Percentiles rank a stretch among this genome's conserved stretches.
Evolutionary conservation across 1,140 invertebrate genomes (phyloP).

Genomic region (Pogonomyrmex barbatus): DNA sequence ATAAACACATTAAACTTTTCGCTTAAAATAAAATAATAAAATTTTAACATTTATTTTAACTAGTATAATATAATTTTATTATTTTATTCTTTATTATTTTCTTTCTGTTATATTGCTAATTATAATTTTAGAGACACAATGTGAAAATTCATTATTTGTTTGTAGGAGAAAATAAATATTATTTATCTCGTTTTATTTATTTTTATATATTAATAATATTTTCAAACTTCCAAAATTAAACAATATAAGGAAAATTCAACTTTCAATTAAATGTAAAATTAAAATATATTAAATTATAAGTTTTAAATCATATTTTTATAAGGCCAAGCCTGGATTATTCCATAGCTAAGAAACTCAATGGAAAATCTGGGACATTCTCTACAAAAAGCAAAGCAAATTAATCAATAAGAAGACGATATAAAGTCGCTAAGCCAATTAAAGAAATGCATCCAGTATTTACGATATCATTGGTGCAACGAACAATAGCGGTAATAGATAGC

Average conservation of each 20-base stretch:
- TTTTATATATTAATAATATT: background rate
- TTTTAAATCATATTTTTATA: constrained; percentile 9
- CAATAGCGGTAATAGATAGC: constrained; percentile 46
- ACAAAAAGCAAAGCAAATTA: constrained; percentile 19
- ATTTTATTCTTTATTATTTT: background rate
- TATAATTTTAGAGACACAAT: background rate
- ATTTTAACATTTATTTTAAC: background rate
- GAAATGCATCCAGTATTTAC: constrained; percentile 41
- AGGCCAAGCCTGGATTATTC: background rate
- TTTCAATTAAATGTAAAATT: background rate
- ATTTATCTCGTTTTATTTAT: constrained; percentile 1
- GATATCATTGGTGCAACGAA: constrained; percentile 36
- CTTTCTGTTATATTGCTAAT: background rate
- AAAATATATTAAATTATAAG: constrained; percentile 1
- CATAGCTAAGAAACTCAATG: background rate
- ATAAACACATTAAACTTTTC: background rate
- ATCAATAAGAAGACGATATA: constrained; percentile 1
- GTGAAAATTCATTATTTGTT: background rate
- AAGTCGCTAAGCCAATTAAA: constrained; percentile 31
- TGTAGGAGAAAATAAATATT: background rate
- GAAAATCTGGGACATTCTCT: background rate
- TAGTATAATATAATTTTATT: background rate
- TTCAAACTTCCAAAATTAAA: background rate
- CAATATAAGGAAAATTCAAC: background rate
- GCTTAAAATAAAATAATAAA: background rate